These are phyloP conservation scores for Amazona guildingii DNA, from an alignment of 2,113 vertebrate genomes.

Conservation along the genomic window DNA sequence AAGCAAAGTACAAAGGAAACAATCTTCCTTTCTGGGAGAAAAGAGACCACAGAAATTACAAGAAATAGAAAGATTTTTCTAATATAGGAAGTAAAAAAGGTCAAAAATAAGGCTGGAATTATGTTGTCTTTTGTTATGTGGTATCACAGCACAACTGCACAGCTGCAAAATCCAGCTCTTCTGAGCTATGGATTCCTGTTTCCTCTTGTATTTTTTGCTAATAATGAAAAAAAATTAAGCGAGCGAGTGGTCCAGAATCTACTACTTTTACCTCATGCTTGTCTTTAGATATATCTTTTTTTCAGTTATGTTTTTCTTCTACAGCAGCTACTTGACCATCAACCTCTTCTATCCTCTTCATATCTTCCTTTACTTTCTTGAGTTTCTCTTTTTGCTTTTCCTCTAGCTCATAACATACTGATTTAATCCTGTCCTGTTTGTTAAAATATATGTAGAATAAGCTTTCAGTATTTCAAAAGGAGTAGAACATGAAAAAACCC, in stretches of 20 bases:
- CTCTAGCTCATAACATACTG: neutral
- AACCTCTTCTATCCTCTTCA: constrained; percentile 43
- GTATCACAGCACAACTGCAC: neutral
- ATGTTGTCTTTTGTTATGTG: neutral
- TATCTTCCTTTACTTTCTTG: constrained; percentile 44
- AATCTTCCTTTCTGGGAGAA: neutral
- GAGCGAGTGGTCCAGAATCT: neutral
- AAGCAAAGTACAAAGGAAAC: neutral
- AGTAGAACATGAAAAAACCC: neutral
- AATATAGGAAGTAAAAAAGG: neutral
- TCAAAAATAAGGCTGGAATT: neutral
- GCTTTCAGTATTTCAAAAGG: neutral
- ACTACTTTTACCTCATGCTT: constrained; percentile 31
- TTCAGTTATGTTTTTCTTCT: constrained; percentile 48
- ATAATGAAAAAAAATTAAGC: neutral
- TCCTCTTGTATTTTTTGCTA: neutral
- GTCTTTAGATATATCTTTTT: neutral
- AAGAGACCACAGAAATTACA: neutral
- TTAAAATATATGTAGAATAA: neutral
- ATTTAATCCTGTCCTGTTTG: constrained; percentile 53
- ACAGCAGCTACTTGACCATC: constrained; percentile 30
- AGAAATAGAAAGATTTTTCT: neutral
- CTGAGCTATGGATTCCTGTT: neutral
- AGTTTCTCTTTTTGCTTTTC: constrained; percentile 4
- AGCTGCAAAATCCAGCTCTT: neutral